phyloP scores from a whole-genome alignment of 1,140 invertebrate genomes.

The Araneus ventricosus region DNA sequence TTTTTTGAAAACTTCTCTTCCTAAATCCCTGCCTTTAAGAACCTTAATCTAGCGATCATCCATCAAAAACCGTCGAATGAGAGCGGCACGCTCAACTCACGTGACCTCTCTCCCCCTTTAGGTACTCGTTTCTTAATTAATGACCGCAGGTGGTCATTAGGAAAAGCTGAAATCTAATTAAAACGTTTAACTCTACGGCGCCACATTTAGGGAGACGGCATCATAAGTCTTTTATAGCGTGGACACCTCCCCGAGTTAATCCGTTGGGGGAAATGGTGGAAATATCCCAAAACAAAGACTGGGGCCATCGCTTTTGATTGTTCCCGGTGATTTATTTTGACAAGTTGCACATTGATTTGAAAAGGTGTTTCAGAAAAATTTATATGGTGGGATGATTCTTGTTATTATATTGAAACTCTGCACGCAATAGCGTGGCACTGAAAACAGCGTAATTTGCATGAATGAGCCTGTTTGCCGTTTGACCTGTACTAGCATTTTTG shows the following conservation, averaged over 20 bases:
- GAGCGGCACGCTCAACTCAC: conserved; percentile 21
- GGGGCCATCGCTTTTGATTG: not conserved
- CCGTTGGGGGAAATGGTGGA: not conserved
- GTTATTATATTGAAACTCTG: not conserved
- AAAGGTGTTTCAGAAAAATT: not conserved
- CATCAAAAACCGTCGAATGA: conserved; percentile 45
- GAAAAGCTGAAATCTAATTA: conserved; percentile 68
- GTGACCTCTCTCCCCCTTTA: conserved; percentile 47
- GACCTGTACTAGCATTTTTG: too few species aligned
- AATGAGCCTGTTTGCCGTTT: too few species aligned
- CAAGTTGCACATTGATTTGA: not conserved
- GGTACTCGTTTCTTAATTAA: conserved; percentile 66
- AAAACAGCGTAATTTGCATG: not conserved
- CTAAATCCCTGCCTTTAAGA: not conserved
- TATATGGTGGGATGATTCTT: not conserved
- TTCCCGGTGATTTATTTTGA: conserved; percentile 8
- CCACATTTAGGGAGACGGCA: conserved; percentile 20
- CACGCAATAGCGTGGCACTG: not conserved
- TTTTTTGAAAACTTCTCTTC: conserved; percentile 39
- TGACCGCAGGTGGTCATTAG: conserved; percentile 73
- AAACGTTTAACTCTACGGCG: conserved; percentile 57
- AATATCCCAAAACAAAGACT: conserved; percentile 1
- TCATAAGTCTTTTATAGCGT: conserved; percentile 36
- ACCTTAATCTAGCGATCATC: conserved; percentile 37
- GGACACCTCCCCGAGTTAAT: conserved; percentile 40